Evolutionary conservation across 2,888 invertebrate genomes (phyloP), one percentile per base, ranked within the genome.

Genomic region (Anaspis maculata): DNA sequence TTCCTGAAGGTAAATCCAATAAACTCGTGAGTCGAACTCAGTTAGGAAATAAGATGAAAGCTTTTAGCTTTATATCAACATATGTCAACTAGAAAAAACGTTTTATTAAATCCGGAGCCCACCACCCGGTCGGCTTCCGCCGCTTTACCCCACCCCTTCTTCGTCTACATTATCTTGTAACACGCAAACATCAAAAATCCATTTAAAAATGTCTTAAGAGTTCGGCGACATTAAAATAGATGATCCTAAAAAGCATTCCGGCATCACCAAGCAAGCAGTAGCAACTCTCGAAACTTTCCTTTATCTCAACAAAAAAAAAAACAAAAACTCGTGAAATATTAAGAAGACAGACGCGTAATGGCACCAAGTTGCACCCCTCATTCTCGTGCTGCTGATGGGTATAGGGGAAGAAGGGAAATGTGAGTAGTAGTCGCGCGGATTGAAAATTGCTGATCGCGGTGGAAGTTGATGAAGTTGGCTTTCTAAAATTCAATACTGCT

Each of bases 121-220:
- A 44, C 34, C 39, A 41, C 37, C n/a, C n/a, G n/a, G n/a, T n/a
- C n/a, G n/a, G n/a, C n/a, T n/a, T n/a, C n/a, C n/a, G n/a, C n/a
- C n/a, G n/a, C n/a, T n/a, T n/a, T n/a, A n/a, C n/a, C n/a, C n/a
- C n/a, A 42, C 44, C 38, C 45, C n/a, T n/a, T 42, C 30, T 34
- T 45, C 45, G 37, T 45, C 40, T 42, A 41, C 48, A 49, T 49
- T 48, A 49, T 45, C 46, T 37, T 42, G 39, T 46, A 50, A 46
- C 48, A 39, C 30, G 48, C 46, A 41, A 51, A 58, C 56, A 59
- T 55, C 51, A 51, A 49, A 57, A 56, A 51, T 55, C 57, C 57
- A 59, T 59, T 57, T 51, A 47, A 46, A 41, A 42, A 45, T 39
- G 35, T 27, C 12, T 30, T n/a, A n/a, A n/a, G n/a, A n/a, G n/a